A percentile compares a stretch with the other conserved stretches of the same genome.
Evolutionary conservation across 2,113 vertebrate species (phyloP).

Genomic region (Lipophrys pholis): DNA sequence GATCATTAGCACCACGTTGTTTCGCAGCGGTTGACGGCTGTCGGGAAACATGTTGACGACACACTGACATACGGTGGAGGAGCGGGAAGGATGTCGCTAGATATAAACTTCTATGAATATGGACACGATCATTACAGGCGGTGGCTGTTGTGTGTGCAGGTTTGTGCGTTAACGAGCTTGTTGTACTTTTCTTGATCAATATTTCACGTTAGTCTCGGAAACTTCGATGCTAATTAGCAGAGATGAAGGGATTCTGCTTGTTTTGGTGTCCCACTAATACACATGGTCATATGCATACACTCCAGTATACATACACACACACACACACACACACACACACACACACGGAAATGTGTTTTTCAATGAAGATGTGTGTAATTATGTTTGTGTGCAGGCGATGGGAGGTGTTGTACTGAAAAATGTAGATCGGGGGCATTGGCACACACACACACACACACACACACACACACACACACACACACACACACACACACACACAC

Average conservation of each 20-base stretch:
- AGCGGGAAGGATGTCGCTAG: no score
- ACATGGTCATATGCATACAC: not conserved
- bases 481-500: no score
- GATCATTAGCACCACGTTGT: no score
- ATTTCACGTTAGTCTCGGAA: conserved; percentile 63
- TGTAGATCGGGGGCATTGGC: conserved; percentile 50
- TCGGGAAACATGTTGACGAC: no score
- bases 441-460: conserved; percentile 33
- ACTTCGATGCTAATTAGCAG: conserved; percentile 66
- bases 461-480: conserved; percentile 16
- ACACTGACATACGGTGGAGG: no score
- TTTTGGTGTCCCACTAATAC: conserved; percentile 35
- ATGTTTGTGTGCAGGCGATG: conserved; percentile 27
- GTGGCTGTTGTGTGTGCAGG: no score
- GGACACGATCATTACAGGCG: not conserved
- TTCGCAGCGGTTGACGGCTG: no score
- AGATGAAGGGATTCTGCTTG: conserved; percentile 68
- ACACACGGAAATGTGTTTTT: conserved; percentile 8
- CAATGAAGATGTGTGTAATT: conserved; percentile 8
- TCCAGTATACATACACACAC: conserved; percentile 11
- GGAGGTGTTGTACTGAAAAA: conserved; percentile 44
- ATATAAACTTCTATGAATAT: no score
- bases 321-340: not conserved
- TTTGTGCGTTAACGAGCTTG: no score
- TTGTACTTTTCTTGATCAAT: no score